Conservation (phyloP, 2,888 invertebrate genomes). For the Acleris sparsana region DNA sequence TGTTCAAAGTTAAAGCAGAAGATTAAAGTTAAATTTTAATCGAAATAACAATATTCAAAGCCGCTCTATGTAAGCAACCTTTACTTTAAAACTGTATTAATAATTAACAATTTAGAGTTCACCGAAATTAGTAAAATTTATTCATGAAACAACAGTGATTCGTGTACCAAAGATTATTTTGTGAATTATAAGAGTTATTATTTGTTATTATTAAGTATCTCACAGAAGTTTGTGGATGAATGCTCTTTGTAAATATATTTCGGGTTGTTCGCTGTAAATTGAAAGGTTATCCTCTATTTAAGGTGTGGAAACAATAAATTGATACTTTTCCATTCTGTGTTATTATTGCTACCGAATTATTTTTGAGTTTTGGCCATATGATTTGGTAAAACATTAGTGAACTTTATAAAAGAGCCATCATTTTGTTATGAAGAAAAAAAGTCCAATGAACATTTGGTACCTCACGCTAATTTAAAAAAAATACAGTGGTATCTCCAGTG, state of each 20-base stretch:
- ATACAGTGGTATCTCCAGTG: no score
- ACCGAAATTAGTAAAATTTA: slow-evolving; percentile 41
- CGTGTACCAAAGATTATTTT: slow-evolving; percentile 58
- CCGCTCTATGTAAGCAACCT: slow-evolving; percentile 1
- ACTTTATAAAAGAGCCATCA: no score
- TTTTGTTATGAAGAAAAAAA: no score
- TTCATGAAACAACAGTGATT: slow-evolving; percentile 52
- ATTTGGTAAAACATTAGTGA: no score
- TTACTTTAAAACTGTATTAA: slow-evolving; percentile 12
- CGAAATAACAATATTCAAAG: neutral
- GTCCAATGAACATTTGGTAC: no score
- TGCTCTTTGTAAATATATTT: slow-evolving; percentile 37
- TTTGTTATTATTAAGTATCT: slow-evolving; percentile 4
- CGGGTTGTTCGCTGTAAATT: slow-evolving; percentile 17
- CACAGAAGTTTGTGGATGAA: slow-evolving; percentile 1
- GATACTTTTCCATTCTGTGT: slow-evolving; percentile 70
- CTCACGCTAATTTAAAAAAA: no score
- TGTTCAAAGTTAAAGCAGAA: neutral
- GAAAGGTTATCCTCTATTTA: slow-evolving; percentile 56
- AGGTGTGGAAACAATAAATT: slow-evolving; percentile 77
- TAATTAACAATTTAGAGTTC: slow-evolving; percentile 15
- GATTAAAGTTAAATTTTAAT: neutral
- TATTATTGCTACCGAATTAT: slow-evolving; percentile 44
- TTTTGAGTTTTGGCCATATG: neutral
- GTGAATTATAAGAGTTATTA: slow-evolving; percentile 12